Evolutionary conservation across 1,140 invertebrate species (phyloP), one percentile per base, ranked within the genome.

Genomic region (Physella acuta): DNA sequence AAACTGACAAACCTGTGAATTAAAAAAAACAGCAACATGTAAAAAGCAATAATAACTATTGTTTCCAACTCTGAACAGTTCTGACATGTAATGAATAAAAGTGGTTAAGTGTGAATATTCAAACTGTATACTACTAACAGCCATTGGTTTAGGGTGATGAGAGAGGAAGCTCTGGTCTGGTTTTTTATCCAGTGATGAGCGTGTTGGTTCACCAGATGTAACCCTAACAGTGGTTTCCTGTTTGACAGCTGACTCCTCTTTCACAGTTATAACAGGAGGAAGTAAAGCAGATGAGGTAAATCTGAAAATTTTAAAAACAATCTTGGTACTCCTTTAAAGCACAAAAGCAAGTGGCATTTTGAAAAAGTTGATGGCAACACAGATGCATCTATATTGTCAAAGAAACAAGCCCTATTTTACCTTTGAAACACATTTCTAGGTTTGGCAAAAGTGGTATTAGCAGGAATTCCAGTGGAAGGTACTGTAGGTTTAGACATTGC

Each of bases 1-100:
- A 75, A 82, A 84, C 44, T 75, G 76, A 75, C 81, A 81, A n/a
- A 78, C 75, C 82, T 84, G 76, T 49, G 72, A 69, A 61, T 39
- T 65, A 71, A n/a, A n/a, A n/a, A n/a, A n/a, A n/a, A n/a, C n/a
- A n/a, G n/a, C n/a, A n/a, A n/a, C n/a, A n/a, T n/a, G n/a, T n/a
- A n/a, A 65, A 67, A 60, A 71, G 56, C 1, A 28, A 53, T 8
- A 55, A 31, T 44, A 20, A 8, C 39, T 11, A 44, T 44, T 44
- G 39, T 44, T 44, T 44, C 20, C 20, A 11, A 44, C n/a, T n/a
- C n/a, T n/a, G n/a, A n/a, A n/a, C n/a, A n/a, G n/a, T n/a, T n/a
- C n/a, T n/a, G n/a, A n/a, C n/a, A n/a, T n/a, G n/a, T n/a, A n/a
- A n/a, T n/a, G n/a, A n/a, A n/a, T n/a, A n/a, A n/a, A n/a, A n/a